Evolutionary conservation across 1,140 invertebrate species (phyloP).

Genomic region (Lasioglossum albipes): DNA sequence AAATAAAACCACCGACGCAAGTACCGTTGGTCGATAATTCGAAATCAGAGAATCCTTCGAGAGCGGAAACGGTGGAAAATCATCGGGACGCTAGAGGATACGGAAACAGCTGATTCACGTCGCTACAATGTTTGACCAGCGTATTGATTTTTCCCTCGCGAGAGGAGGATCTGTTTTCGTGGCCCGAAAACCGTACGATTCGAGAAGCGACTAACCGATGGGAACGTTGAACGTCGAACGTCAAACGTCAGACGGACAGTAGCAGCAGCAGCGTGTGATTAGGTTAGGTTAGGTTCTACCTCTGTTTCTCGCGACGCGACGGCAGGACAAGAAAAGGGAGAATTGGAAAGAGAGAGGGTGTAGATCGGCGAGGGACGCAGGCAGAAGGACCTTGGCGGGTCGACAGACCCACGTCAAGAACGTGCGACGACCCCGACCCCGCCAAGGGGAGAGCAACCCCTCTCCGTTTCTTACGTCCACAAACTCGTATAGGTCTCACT

Average conservation of each 20-base stretch:
- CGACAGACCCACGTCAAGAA: slow-evolving; percentile 77
- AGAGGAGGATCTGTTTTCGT: slow-evolving; percentile 5
- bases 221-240: slow-evolving; percentile 13
- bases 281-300: slow-evolving; percentile 55
- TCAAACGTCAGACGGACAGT: slow-evolving; percentile 13
- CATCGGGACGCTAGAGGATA: slow-evolving; percentile 29
- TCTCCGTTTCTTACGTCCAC: slow-evolving; percentile 27
- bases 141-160: slow-evolving; percentile 60
- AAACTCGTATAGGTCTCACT: slow-evolving; percentile 3
- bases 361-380: slow-evolving; percentile 31
- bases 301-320: not conserved
- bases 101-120: slow-evolving; percentile 66
- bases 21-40: not conserved
- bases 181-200: not conserved
- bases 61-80: slow-evolving; percentile 5
- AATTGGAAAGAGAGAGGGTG: slow-evolving; percentile 25
- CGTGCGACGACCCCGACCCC: slow-evolving; percentile 78
- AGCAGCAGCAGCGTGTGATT: slow-evolving; percentile 1
- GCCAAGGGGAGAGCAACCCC: slow-evolving; percentile 53
- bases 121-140: slow-evolving; percentile 47
- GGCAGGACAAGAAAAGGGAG: slow-evolving; percentile 1
- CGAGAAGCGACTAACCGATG: not conserved
- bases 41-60: not conserved
- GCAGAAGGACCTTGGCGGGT: slow-evolving; percentile 74
- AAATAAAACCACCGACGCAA: not conserved